Base-by-base conservation (phyloP, 2,888 invertebrate genomes). In the Drosophila demipolita region DNA sequence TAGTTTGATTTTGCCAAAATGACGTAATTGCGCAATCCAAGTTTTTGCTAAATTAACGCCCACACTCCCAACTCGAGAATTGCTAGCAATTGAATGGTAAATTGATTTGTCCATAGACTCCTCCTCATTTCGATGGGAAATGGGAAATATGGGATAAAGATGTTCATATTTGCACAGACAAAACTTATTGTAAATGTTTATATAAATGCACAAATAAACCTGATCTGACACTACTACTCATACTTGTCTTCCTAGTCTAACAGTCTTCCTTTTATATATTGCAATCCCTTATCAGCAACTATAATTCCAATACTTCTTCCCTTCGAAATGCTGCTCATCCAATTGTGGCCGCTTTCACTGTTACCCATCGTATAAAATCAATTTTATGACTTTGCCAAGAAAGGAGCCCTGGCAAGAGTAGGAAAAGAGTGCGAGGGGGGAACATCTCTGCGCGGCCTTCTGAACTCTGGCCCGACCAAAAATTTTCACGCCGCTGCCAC, bases 1-100 rank as follows among this genome's bases (percentile, higher is more conserved):
- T 86, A 72, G 86, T 88, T 89, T 79, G 88, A 74, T 89, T 85
- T 82, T 85, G 71, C 70, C 87, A 83, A 87, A 89, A 89, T 89
- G 85, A 70, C 80, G 86, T 78, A 89, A 83, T 87, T 79, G 61
- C 54, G 32, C 62, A 11, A 40, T 17, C 48, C 61, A 53, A 60
- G 52, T 49, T 52, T 42, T 63, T 26, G 38, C 15, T 26, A 32
- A 33, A 11, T 9, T 50, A 29, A 69, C 70, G 62, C 80, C 77
- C 60, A 73, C 73, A 50, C 35, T 12, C 12, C 35, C n/a, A 26
- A 8, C 11, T 29, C 15, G 7, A 29, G 11, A 35, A 38, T 26
- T 36, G 11, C 53, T 11, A 42, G 45, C 23, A 33, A 35, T 33
- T 33, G 54, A 26, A 20, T 9, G 17, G 33, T 35, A 35, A 50